Conservation (phyloP, 2,797 vertebrate species). For the Buceros bicornis region DNA sequence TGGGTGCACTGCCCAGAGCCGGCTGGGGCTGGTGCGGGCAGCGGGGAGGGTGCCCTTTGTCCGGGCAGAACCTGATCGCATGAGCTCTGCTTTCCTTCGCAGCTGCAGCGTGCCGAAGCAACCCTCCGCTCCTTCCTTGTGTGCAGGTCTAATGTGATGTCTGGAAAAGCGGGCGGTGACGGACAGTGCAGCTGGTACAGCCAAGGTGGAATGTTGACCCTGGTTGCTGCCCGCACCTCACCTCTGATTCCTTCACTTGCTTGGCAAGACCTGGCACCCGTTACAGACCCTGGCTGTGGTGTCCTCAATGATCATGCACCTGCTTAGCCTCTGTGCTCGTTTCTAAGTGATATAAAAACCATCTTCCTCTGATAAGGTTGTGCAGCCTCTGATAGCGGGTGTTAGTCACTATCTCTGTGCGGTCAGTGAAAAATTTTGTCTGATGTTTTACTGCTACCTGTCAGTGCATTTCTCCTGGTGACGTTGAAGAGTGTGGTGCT, state of each 20-base stretch:
- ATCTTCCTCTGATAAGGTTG: neutral
- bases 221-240: fast-evolving
- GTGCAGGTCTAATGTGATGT: fast-evolving
- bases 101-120: neutral
- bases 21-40: neutral
- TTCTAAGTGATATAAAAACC: neutral
- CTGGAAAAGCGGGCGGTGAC: neutral
- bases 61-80: neutral
- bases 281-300: neutral
- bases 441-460: neutral
- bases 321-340: neutral
- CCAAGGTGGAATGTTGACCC: no score
- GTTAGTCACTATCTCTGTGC: neutral
- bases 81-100: neutral
- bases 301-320: neutral
- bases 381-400: neutral
- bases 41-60: neutral
- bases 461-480: neutral
- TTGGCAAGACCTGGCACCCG: neutral
- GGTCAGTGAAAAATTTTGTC: neutral
- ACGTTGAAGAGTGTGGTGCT: neutral
- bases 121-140: neutral
- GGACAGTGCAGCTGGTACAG: neutral
- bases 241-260: neutral
- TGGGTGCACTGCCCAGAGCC: neutral